Evolutionary conservation across 2,888 invertebrate species (phyloP).

Genomic region (Oscheius sp.): DNA sequence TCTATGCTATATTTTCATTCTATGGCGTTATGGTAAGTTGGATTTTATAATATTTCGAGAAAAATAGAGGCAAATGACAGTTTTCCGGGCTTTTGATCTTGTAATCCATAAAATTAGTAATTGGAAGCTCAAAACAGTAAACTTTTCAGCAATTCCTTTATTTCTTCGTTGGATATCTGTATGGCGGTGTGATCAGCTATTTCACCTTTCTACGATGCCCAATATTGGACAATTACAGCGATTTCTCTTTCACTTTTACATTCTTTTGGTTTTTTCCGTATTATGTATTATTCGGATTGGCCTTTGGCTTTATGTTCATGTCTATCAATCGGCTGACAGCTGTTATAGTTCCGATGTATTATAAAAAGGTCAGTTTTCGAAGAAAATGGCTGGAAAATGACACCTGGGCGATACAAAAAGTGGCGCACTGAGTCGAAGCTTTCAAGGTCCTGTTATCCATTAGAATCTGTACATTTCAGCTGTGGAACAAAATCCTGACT

Average conservation of each 20-base stretch:
- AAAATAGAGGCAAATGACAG: too few relatives aligned
- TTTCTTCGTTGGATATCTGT: too few relatives aligned
- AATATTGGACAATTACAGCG: neutral
- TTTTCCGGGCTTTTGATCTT: neutral
- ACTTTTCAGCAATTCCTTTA: too few relatives aligned
- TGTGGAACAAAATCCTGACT: too few relatives aligned
- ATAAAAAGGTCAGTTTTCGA: neutral
- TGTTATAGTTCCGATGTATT: neutral
- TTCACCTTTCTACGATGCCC: neutral
- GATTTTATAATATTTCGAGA: too few relatives aligned
- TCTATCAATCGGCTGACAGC: neutral
- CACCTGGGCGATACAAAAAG: too few relatives aligned
- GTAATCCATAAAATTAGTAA: too few relatives aligned
- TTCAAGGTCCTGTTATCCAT: too few relatives aligned
- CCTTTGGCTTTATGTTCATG: slow-evolving; percentile 1
- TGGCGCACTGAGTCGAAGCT: too few relatives aligned
- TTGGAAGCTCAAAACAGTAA: too few relatives aligned
- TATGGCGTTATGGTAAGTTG: neutral
- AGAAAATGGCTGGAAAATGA: too few relatives aligned
- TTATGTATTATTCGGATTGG: neutral
- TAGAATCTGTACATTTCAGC: too few relatives aligned
- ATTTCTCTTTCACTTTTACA: neutral
- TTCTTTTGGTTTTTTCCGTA: neutral
- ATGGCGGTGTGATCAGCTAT: neutral
- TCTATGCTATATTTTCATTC: neutral